phyloP scores from a whole-genome alignment of 2,888 invertebrate genomes.

The Oegoconia quadripuncta region DNA sequence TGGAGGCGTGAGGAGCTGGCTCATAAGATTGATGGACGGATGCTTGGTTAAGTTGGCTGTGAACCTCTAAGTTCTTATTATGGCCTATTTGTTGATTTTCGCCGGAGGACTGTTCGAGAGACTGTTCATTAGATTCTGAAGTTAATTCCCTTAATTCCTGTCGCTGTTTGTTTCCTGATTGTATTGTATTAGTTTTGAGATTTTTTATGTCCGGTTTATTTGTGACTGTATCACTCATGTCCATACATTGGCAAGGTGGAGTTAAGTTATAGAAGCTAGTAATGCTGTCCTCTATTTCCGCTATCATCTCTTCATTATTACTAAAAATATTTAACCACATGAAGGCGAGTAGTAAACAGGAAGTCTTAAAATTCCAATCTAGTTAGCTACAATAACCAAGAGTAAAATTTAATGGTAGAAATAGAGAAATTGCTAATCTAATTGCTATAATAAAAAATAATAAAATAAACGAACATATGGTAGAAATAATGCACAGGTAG shows the following conservation, averaged over 20 bases:
- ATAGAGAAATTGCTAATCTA: not conserved
- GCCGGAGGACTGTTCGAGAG: not conserved
- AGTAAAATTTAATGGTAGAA: too few relatives aligned
- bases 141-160: not conserved
- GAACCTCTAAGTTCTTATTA: too few relatives aligned
- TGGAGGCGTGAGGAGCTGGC: not conserved
- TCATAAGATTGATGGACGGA: not conserved
- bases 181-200: not conserved
- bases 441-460: not conserved
- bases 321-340: not conserved
- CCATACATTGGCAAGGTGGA: too few relatives aligned
- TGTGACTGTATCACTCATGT: too few relatives aligned
- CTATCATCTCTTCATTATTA: not conserved
- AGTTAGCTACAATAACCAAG: too few relatives aligned
- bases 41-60: too few relatives aligned
- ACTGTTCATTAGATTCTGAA: not conserved
- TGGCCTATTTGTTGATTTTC: too few relatives aligned
- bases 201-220: too few relatives aligned
- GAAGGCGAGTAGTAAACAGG: not conserved
- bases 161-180: not conserved
- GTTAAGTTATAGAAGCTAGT: not conserved
- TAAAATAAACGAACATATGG: slow-evolving; percentile 2
- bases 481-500: slow-evolving; percentile 1
- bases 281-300: not conserved
- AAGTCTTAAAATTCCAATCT: too few relatives aligned